Conservation (phyloP, 2,113 vertebrate genomes). For the rabbit (Oryctolagus cuniculus) region DNA sequence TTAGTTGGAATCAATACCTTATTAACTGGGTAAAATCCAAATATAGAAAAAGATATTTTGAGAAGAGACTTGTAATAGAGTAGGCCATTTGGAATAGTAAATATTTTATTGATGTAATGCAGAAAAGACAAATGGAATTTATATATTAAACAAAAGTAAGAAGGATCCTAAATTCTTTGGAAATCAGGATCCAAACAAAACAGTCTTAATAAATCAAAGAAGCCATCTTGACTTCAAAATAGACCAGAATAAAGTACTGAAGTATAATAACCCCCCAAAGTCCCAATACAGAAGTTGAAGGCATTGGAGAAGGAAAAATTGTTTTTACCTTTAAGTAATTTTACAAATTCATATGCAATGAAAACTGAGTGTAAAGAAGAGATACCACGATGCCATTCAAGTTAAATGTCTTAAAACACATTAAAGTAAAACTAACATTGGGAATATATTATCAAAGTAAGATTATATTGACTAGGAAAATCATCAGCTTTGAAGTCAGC, state of each 20-base stretch:
- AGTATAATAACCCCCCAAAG: conserved; percentile 8
- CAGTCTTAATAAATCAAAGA: background rate
- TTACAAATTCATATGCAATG: conserved; percentile 10
- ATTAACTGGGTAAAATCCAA: conserved; percentile 34
- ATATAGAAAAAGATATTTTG: conserved; percentile 39
- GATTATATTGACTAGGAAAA: conserved; percentile 7
- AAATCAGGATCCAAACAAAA: conserved; percentile 47
- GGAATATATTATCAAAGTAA: background rate
- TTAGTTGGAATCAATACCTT: background rate
- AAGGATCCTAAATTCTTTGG: conserved; percentile 27
- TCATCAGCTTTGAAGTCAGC: conserved; percentile 49
- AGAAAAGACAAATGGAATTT: conserved; percentile 17
- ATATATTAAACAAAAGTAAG: conserved; percentile 32
- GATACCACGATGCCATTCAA: background rate
- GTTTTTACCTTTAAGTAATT: background rate
- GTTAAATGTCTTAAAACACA: background rate
- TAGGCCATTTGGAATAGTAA: background rate
- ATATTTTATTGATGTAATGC: conserved; percentile 50
- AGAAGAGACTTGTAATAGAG: background rate
- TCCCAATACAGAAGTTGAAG: background rate
- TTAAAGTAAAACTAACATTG: conserved; percentile 15
- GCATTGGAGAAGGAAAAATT: background rate
- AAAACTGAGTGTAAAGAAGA: conserved; percentile 33
- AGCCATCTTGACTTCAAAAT: conserved; percentile 13
- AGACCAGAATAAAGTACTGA: background rate